These are phyloP conservation scores for Mycalesis mineus DNA, from an alignment of 2,888 invertebrate species.

Conservation along the genomic window DNA sequence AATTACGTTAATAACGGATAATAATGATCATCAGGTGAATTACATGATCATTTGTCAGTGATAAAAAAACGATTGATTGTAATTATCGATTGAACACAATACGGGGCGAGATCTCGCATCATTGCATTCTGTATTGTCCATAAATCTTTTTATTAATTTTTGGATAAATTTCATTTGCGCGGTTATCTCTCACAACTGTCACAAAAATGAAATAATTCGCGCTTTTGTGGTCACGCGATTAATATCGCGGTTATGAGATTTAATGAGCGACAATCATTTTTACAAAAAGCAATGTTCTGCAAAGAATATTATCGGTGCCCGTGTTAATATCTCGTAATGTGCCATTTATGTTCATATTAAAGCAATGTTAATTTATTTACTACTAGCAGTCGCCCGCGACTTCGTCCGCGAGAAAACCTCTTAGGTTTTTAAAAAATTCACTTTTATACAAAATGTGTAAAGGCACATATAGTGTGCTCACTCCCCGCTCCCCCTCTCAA, in stretches of 20 bases:
- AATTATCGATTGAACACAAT: too few relatives aligned
- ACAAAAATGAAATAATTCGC: slow-evolving; percentile 33
- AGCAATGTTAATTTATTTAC: not conserved
- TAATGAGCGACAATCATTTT: slow-evolving; percentile 36
- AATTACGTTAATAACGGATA: too few relatives aligned
- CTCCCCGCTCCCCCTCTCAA: too few relatives aligned
- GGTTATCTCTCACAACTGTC: slow-evolving; percentile 23
- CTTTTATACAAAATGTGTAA: too few relatives aligned
- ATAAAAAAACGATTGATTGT: too few relatives aligned
- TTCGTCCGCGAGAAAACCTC: too few relatives aligned
- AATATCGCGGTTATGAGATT: slow-evolving; percentile 33
- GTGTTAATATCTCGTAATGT: slow-evolving; percentile 2
- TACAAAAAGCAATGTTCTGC: not conserved
- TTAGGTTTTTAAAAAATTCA: too few relatives aligned
- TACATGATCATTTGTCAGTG: too few relatives aligned
- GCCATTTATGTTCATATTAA: not conserved
- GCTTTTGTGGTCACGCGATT: slow-evolving; percentile 36
- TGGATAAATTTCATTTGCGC: slow-evolving; percentile 24
- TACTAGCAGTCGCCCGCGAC: too few relatives aligned
- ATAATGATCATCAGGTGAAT: too few relatives aligned
- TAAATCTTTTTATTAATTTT: slow-evolving; percentile 1
- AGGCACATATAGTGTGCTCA: too few relatives aligned
- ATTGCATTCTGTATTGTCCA: not conserved
- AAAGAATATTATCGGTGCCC: slow-evolving; percentile 5
- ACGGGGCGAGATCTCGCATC: not conserved